Percentiles rank a stretch among this genome's conserved stretches.
These are phyloP conservation scores for Eidolon dupreanum DNA, from an alignment of 2,797 vertebrate species.

Conservation along the genomic window DNA sequence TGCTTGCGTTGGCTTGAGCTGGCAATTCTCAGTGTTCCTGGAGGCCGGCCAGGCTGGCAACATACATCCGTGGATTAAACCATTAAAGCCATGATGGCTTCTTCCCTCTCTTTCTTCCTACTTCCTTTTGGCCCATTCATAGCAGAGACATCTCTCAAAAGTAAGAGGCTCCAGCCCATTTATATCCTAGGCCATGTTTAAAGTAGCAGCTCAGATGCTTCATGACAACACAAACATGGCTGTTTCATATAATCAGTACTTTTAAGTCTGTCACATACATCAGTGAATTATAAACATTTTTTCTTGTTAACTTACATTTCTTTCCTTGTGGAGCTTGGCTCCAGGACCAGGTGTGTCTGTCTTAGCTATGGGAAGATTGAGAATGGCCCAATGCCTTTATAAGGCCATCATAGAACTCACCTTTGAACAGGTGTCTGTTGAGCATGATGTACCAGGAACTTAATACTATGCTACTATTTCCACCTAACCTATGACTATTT, in stretches of 20 bases:
- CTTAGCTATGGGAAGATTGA: not conserved
- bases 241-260: not conserved
- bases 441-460: fast-evolving
- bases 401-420: not conserved
- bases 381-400: not conserved
- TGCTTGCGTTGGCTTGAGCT: slow-evolving; percentile 54
- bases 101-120: not conserved
- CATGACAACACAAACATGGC: too few relatives aligned
- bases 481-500: too few relatives aligned
- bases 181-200: not conserved
- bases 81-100: slow-evolving; percentile 38
- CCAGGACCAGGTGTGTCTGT: not conserved
- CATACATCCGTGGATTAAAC: slow-evolving; percentile 56
- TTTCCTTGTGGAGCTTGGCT: slow-evolving; percentile 6
- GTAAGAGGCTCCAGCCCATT: not conserved
- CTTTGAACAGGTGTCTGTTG: not conserved
- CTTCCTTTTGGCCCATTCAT: slow-evolving; percentile 26
- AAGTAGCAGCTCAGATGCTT: not conserved
- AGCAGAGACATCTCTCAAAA: slow-evolving; percentile 36
- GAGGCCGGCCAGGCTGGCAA: slow-evolving; percentile 30
- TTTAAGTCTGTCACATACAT: not conserved
- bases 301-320: not conserved
- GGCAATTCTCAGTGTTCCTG: slow-evolving; percentile 38
- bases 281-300: not conserved
- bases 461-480: too few relatives aligned